phyloP scores from a whole-genome alignment of 2,888 invertebrate genomes.

The Ophioninae sp. region DNA sequence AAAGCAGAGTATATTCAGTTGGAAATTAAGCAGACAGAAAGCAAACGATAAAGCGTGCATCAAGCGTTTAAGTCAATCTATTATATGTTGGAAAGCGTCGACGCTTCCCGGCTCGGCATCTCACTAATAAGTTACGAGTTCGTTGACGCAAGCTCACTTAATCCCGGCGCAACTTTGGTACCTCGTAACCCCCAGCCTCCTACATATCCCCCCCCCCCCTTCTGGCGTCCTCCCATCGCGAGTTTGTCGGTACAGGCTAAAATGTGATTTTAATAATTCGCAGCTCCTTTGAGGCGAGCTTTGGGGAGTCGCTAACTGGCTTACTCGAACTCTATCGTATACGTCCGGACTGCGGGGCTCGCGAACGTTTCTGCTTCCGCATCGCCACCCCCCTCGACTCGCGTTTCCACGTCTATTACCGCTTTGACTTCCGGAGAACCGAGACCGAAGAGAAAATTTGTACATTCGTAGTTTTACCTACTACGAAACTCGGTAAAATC shows the following conservation, averaged over 20 bases:
- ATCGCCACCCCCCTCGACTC: slow-evolving; percentile 57
- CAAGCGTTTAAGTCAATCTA: slow-evolving; percentile 53
- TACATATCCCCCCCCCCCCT: slow-evolving; percentile 35
- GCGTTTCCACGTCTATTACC: slow-evolving; percentile 58
- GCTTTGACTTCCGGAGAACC: slow-evolving; percentile 61
- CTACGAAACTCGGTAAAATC: slow-evolving; percentile 78
- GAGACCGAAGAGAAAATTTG: slow-evolving; percentile 63
- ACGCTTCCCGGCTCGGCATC: slow-evolving; percentile 24
- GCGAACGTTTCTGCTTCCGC: slow-evolving; percentile 63
- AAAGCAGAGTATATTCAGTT: neutral
- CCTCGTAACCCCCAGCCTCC: slow-evolving; percentile 55
- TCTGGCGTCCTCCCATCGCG: slow-evolving; percentile 30
- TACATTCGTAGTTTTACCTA: slow-evolving; percentile 59
- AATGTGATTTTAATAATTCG: slow-evolving; percentile 79
- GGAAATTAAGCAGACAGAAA: slow-evolving; percentile 13
- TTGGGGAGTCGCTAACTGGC: slow-evolving; percentile 76
- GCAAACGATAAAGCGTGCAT: slow-evolving; percentile 26
- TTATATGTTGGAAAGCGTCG: slow-evolving; percentile 44
- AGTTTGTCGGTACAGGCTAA: slow-evolving; percentile 71
- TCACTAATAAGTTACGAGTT: slow-evolving; percentile 68
- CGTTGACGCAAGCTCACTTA: slow-evolving; percentile 74
- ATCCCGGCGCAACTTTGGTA: slow-evolving; percentile 74
- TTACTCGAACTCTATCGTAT: slow-evolving; percentile 66
- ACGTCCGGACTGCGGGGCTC: slow-evolving; percentile 37
- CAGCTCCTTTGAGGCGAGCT: slow-evolving; percentile 75